Evolutionary conservation across 2,888 invertebrate species (phyloP), one percentile per base, ranked within the genome.

Genomic region (Campoplex capitator): DNA sequence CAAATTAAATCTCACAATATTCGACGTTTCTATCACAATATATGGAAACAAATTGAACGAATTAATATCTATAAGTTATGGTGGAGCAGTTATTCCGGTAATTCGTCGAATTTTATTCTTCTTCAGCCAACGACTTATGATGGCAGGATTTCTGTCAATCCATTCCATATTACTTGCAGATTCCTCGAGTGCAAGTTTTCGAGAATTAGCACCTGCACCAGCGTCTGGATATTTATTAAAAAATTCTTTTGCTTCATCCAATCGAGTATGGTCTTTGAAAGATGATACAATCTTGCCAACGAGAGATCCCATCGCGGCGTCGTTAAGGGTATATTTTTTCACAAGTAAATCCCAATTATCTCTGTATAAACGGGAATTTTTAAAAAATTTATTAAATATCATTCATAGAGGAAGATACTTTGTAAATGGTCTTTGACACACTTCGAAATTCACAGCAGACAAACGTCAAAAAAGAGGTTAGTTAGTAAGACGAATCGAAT

Each of bases 261-360:
- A 62, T 38, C 83, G 80, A 8, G 65, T 56, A 1, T 11, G 3
- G 51, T 78, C 73, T 32, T 87, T 88, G 71, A 88, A 88, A 3
- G 85, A 83, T 1, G 88, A 85, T 48, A 88, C 87, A 18, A 87
- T 87, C 51, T 83, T 87, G 18, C 87, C 88, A 6, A 88, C 85
- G 32, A 87, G 77, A 3, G 77, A 45, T 6, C 88, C 87, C 88
- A 88, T 85, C 28, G 88, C 82, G 2, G 83, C 77, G 48, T 88
- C 88, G 42, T 88, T 88, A 8, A 88, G 58, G 8, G 88, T 87
- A 38, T 87, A 88, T 67, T 88, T 88, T 8, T 80, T 71, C 32
- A 88, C 88, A 28, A 88, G 23, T 16, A 8, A 62, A 32, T 81
- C 54, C 88, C 88, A 88, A 32, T 87, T 82, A 28, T 48, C 74